A percentile compares a stretch with the other conserved stretches of the same genome.
Evolutionary conservation across 1,140 invertebrate species (phyloP).

Genomic region (Heliconius hermathena): DNA sequence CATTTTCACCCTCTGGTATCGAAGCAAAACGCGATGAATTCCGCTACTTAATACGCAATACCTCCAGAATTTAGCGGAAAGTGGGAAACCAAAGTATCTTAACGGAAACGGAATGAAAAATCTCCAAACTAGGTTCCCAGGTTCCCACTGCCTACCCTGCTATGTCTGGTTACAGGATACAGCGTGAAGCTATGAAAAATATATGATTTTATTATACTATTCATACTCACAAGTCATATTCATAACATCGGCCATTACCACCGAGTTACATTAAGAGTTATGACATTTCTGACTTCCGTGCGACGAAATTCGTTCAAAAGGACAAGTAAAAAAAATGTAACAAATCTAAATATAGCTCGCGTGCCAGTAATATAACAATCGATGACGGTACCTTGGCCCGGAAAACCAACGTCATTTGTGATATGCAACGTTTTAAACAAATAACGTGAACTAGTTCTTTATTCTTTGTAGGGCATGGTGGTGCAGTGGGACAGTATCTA

Average conservation of each 20-base stretch:
- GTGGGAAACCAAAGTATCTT: no score
- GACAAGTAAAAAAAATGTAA: slow-evolving; percentile 22
- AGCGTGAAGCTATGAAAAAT: no score
- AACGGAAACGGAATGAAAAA: no score
- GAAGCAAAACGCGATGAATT: no score
- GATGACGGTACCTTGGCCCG: slow-evolving; percentile 66
- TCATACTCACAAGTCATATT: background rate
- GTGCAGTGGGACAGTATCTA: no score
- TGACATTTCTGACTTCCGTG: background rate
- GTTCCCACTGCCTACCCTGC: no score
- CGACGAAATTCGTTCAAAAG: slow-evolving; percentile 16
- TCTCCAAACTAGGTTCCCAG: no score
- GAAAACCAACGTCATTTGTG: slow-evolving; percentile 41
- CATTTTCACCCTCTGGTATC: no score
- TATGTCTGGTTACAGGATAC: no score
- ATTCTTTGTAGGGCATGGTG: background rate
- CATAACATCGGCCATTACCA: background rate
- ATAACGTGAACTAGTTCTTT: slow-evolving; percentile 34
- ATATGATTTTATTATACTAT: no score
- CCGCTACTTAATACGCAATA: no score
- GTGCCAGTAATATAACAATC: slow-evolving; percentile 55
- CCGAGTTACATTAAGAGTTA: background rate
- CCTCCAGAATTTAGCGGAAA: no score
- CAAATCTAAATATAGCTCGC: slow-evolving; percentile 61
- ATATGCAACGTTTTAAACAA: slow-evolving; percentile 44